Base-by-base conservation (phyloP, 2,113 vertebrate species). In the Thamnophis sirtalis region DNA sequence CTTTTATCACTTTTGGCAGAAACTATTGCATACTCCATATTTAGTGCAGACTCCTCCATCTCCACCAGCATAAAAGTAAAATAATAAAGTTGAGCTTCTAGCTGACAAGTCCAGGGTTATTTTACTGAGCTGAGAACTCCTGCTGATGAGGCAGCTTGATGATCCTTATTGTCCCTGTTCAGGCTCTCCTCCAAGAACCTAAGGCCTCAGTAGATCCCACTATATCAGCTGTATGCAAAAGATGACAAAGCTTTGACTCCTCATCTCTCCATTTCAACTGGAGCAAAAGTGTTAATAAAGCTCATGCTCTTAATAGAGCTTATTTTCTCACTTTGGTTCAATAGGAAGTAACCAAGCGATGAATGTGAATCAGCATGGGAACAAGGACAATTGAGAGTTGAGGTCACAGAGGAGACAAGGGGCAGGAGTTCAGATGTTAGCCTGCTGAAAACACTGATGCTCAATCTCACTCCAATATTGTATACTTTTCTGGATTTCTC, bases 261-360 rank as follows among this genome's bases (percentile, higher is more conserved):
- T 90, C 63, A 88, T 94, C 84, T 96, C 95, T 96, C 97, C 94
- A 92, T 98, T 97, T 98, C 98, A 97, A 80, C 97, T 98, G 96
- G 96, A 97, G 93, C 96, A 97, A 96, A 98, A 73, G 97, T 98
- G 98, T 98, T 98, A 98, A 98, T 98, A 98, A 98, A 97, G 97
- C 97, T 98, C 97, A 98, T 97, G 97, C 98, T 97, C 43, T 43
- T 43, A 43, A 43, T 43, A 43, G 43, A 98, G 98, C 97, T 98
- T 98, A 98, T 98, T 98, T 98, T 98, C 98, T 97, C 98, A 98
- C 98, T 97, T 98, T 97, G 95, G 94, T n/a, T 96, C 97, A 91
- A 98, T 96, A 96, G 97, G 96, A 98, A 97, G 96, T 97, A 97
- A 97, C 98, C 97, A 97, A 97, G 97, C 95, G 95, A 97, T 50